Evolutionary conservation across 2,797 vertebrate genomes (phyloP).

Genomic region (Coccyzus lansbergi): DNA sequence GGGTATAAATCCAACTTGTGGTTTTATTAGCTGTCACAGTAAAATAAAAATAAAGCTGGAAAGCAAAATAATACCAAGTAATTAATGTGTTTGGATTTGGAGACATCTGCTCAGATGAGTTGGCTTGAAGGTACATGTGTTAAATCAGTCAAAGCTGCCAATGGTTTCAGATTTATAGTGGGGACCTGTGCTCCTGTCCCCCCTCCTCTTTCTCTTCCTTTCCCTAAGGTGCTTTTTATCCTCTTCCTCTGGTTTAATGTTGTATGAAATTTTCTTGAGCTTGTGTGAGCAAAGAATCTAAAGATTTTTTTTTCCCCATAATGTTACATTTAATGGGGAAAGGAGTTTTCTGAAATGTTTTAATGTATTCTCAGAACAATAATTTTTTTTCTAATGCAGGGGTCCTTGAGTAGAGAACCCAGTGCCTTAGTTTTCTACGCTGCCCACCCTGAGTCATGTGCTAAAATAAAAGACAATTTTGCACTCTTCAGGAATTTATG

Average conservation of each 20-base stretch:
- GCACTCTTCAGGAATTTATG: not conserved
- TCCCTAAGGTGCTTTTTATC: not conserved
- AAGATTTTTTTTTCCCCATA: not conserved
- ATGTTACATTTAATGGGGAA: not conserved
- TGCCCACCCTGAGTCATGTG: not conserved
- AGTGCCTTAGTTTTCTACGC: not conserved
- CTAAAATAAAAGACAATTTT: rapidly evolving
- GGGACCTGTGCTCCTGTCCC: not conserved
- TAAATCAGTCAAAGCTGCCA: not conserved
- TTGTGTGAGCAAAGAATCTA: not conserved
- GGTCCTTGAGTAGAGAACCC: not conserved
- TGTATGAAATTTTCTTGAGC: not conserved
- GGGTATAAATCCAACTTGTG: not conserved
- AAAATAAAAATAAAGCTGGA: not conserved
- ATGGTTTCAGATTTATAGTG: not conserved
- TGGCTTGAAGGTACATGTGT: not conserved
- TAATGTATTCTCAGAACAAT: not conserved
- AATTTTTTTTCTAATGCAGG: not conserved
- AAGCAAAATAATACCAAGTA: not conserved
- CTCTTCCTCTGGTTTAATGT: not conserved
- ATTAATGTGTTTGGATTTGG: not conserved
- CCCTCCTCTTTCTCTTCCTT: not conserved
- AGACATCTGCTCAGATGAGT: not conserved
- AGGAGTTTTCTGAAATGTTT: not conserved
- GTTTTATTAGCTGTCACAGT: not conserved